Conservation (phyloP, 2,113 vertebrate species). For the Fregetta grallaria region DNA sequence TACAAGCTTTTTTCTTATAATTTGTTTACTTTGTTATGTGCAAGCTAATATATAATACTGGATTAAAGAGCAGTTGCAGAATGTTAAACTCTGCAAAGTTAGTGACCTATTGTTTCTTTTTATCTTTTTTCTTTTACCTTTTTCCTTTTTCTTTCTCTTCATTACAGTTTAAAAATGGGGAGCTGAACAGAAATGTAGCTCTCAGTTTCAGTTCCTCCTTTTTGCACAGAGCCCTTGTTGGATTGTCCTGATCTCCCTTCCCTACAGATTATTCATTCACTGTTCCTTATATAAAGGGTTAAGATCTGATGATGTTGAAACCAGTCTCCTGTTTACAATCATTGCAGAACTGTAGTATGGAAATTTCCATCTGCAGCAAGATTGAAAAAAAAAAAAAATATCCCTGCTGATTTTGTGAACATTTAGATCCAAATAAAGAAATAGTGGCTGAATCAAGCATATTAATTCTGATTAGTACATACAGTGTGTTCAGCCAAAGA, state of each 20-base stretch:
- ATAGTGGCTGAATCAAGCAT: background rate
- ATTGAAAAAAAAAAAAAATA: background rate
- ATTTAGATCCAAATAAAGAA: constrained; percentile 11
- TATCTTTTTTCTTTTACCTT: background rate
- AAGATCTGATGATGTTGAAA: constrained; percentile 45
- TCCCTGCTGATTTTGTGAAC: background rate
- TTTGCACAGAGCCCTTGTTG: background rate
- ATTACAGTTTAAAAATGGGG: background rate
- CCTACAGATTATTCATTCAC: background rate
- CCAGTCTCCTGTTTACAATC: constrained; percentile 27
- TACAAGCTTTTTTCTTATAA: background rate
- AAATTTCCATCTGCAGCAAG: constrained; percentile 56
- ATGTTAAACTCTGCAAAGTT: background rate
- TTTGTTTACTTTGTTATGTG: background rate
- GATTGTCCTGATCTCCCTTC: background rate
- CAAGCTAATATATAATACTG: background rate
- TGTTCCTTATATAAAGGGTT: constrained; percentile 13
- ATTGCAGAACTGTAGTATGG: constrained; percentile 49
- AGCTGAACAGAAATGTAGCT: background rate
- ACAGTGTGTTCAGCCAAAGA: background rate
- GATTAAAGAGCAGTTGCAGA: background rate
- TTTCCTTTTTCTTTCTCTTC: background rate
- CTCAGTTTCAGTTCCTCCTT: constrained; percentile 36
- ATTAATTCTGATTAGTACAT: constrained; percentile 23
- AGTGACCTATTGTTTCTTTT: background rate